These are phyloP conservation scores for Tragelaphus imberbis DNA, from an alignment of 2,113 vertebrate genomes.

Conservation along the genomic window DNA sequence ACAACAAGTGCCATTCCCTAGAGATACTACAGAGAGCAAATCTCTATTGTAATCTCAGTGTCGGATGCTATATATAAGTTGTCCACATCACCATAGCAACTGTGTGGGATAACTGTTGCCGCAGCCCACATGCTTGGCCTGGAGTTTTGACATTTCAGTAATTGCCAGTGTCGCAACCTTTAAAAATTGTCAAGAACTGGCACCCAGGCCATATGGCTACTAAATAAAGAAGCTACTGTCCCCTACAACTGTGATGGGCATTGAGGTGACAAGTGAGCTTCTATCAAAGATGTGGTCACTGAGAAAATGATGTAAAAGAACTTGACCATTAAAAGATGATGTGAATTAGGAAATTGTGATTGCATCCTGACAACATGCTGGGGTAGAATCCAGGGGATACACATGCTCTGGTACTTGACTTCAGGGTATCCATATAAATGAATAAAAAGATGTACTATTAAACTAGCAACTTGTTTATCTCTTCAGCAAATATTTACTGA, in stretches of 20 bases:
- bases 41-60: background rate
- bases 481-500: background rate
- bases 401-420: background rate
- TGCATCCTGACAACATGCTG: background rate
- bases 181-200: slow-evolving; percentile 21
- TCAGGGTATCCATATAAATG: background rate
- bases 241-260: background rate
- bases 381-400: background rate
- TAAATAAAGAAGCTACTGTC: slow-evolving; percentile 35
- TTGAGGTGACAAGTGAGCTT: background rate
- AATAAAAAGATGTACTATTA: background rate
- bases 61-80: background rate
- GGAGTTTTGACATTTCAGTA: slow-evolving; percentile 36
- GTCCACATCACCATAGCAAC: background rate
- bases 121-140: background rate
- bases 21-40: background rate
- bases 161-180: slow-evolving; percentile 30
- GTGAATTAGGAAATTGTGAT: background rate
- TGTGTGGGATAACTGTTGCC: background rate
- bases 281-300: background rate
- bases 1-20: background rate
- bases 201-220: background rate
- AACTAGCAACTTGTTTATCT: background rate
- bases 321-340: background rate
- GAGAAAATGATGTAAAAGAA: background rate